These are phyloP conservation scores for Cantharis nigra DNA, from an alignment of 2,888 invertebrate species.

Conservation along the genomic window DNA sequence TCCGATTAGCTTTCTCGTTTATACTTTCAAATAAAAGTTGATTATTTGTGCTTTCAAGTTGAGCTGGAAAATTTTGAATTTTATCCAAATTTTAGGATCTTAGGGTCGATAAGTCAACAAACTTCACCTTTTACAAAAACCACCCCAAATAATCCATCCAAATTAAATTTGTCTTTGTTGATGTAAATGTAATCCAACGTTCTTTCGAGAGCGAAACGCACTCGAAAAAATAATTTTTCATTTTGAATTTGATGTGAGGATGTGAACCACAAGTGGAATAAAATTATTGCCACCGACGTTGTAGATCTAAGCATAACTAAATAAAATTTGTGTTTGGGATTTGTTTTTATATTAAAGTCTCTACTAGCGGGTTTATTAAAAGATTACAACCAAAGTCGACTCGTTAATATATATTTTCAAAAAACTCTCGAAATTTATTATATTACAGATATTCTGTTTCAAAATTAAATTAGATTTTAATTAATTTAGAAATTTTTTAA, in stretches of 20 bases:
- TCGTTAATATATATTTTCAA: background rate
- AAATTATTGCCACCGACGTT: conserved; percentile 3
- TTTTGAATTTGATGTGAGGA: background rate
- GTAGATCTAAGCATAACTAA: conserved; percentile 23
- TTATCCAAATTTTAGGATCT: background rate
- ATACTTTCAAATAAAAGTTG: background rate
- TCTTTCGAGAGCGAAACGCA: conserved; percentile 33
- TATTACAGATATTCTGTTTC: background rate
- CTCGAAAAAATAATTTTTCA: background rate
- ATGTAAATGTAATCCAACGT: conserved; percentile 45
- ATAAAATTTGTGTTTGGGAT: conserved; percentile 11
- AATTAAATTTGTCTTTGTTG: conserved; percentile 49
- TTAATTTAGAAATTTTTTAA: background rate
- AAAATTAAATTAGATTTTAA: background rate
- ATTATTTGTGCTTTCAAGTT: background rate
- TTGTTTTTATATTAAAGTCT: conserved; percentile 23
- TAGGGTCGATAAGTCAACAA: background rate
- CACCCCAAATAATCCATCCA: conserved; percentile 51
- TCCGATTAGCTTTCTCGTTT: background rate
- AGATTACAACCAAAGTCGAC: background rate
- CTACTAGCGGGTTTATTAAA: background rate
- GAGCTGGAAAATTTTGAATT: conserved; percentile 1
- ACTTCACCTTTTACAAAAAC: conserved; percentile 50
- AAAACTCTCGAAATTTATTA: background rate
- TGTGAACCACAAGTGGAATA: background rate